Evolutionary conservation across 23 tunicate genomes (phyloP).

Genomic region (Halocynthia aurantium): DNA sequence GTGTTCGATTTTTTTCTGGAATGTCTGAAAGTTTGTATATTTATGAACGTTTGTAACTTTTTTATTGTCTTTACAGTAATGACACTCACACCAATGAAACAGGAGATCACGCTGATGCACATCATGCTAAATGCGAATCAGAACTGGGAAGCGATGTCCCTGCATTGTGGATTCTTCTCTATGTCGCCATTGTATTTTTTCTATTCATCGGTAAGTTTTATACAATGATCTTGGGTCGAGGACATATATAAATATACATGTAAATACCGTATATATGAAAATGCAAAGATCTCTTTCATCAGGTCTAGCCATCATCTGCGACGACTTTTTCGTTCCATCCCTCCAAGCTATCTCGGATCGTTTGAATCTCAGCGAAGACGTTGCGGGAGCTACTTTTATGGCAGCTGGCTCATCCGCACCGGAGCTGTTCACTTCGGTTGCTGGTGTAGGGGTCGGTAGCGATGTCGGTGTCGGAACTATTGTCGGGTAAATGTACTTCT

Average conservation of each 20-base stretch:
- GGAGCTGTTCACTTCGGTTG: conserved; percentile 84
- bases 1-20: too few relatives aligned
- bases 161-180: conserved; percentile 57
- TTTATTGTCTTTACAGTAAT: too few relatives aligned
- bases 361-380: conserved; percentile 87
- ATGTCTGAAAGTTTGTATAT: too few relatives aligned
- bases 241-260: too few relatives aligned
- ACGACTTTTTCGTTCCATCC: conserved; percentile 93
- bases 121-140: conserved; percentile 26
- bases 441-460: conserved; percentile 87
- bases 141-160: conserved; percentile 46
- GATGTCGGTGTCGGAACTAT: conserved; percentile 97
- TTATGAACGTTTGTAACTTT: too few relatives aligned
- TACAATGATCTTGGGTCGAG: neutral
- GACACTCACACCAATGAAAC: neutral
- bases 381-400: conserved; percentile 98
- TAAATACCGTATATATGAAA: neutral
- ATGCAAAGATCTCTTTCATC: neutral
- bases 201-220: conserved; percentile 65
- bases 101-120: conserved; percentile 17
- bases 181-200: conserved; percentile 53
- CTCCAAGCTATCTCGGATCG: conserved; percentile 88
- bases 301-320: conserved; percentile 89
- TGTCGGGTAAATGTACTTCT: conserved; percentile 56
- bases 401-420: conserved; percentile 99